Percentiles rank a stretch among this genome's conserved stretches.
Evolutionary conservation across 2,113 vertebrate species (phyloP).

Genomic region (Phylloscopus trochilus): DNA sequence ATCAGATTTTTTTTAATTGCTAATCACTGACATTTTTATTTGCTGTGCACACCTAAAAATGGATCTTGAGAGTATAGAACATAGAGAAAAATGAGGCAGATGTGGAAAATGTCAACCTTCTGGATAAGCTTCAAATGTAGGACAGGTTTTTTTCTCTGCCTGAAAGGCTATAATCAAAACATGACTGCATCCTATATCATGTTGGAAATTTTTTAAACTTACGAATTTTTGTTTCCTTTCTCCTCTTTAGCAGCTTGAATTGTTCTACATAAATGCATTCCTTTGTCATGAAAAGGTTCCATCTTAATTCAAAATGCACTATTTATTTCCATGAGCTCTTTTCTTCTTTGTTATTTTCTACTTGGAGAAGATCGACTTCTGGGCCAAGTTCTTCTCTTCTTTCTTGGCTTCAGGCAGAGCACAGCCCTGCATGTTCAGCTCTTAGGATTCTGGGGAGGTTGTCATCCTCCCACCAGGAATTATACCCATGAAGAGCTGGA

Average conservation of each 20-base stretch:
- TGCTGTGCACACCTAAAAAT: not conserved
- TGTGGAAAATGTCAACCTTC: not conserved
- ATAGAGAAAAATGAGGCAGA: not conserved
- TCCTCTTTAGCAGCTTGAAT: not conserved
- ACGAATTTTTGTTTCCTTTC: not conserved
- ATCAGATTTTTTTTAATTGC: not conserved
- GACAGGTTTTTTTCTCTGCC: not conserved
- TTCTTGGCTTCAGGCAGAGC: not conserved
- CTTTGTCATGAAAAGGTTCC: not conserved
- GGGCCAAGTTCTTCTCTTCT: not conserved
- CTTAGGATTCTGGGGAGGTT: not conserved
- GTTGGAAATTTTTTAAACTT: not conserved
- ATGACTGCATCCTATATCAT: not conserved
- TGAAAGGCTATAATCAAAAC: not conserved
- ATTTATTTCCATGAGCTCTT: not conserved
- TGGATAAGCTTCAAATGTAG: not conserved
- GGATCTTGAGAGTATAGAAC: not conserved
- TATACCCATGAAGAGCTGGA: not conserved
- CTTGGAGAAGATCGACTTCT: not conserved
- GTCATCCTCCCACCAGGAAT: not conserved
- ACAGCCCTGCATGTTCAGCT: not conserved
- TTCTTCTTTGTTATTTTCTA: not conserved
- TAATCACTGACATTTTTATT: not conserved
- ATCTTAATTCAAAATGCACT: not conserved
- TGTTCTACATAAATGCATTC: not conserved